phyloP scores from a whole-genome alignment of 2,797 vertebrate genomes.

The Knipowitschia caucasica region DNA sequence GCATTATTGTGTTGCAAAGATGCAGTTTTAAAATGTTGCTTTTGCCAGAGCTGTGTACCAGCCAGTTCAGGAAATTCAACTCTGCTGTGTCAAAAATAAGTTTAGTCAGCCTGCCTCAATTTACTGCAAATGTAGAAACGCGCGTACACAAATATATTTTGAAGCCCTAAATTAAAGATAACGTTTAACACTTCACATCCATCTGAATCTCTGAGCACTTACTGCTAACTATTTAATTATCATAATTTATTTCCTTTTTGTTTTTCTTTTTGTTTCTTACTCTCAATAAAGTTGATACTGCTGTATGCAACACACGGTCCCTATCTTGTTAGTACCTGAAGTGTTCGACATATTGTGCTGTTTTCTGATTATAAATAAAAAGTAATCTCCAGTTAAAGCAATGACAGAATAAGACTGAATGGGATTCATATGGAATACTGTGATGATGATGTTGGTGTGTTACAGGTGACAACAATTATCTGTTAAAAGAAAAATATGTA shows the following conservation, averaged over 20 bases:
- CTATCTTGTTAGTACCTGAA: too few species aligned
- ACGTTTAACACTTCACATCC: too few species aligned
- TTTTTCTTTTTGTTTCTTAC: too few species aligned
- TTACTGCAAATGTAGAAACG: too few species aligned
- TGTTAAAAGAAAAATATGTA: conserved; percentile 21
- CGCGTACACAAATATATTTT: too few species aligned
- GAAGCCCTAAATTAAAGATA: too few species aligned
- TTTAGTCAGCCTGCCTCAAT: too few species aligned
- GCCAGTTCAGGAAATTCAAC: conserved; percentile 34
- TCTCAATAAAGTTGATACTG: too few species aligned
- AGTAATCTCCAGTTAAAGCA: neutral
- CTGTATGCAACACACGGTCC: too few species aligned
- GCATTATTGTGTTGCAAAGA: conserved; percentile 19
- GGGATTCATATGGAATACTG: neutral
- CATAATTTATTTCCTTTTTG: too few species aligned
- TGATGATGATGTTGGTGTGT: neutral
- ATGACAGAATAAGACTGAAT: neutral
- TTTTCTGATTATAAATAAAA: neutral
- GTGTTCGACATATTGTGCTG: neutral
- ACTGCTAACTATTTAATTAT: too few species aligned
- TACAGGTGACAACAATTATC: conserved; percentile 15
- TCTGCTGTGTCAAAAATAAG: conserved; percentile 22
- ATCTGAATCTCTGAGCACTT: too few species aligned
- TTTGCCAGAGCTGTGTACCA: conserved; percentile 35
- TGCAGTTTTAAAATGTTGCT: conserved; percentile 15